Evolutionary conservation across 2,797 vertebrate genomes (phyloP).

Genomic region (Lates japonicus): DNA sequence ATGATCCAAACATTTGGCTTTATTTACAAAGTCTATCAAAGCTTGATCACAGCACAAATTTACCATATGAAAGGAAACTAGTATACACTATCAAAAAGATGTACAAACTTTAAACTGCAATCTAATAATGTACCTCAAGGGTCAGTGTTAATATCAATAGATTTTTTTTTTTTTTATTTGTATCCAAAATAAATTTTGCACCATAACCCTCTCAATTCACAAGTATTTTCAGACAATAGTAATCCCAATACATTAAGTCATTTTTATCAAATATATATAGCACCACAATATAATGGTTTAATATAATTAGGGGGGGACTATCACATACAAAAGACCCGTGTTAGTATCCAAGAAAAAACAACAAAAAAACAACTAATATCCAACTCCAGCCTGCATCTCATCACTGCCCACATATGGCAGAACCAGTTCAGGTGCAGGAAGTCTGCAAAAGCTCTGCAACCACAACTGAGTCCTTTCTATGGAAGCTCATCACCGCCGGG

Average conservation of each 20-base stretch:
- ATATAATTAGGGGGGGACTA: conserved; percentile 81
- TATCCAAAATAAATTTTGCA: conserved; percentile 97
- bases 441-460: background rate
- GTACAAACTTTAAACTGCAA: conserved; percentile 96
- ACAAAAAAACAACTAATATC: conserved; percentile 37
- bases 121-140: conserved; percentile 90
- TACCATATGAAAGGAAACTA: conserved; percentile 95
- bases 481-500: conserved; percentile 30
- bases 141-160: conserved; percentile 88
- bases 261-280: conserved; percentile 96
- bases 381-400: conserved; percentile 35
- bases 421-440: conserved; percentile 12
- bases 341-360: conserved; percentile 92
- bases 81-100: conserved; percentile 91
- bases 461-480: background rate
- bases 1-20: conserved; percentile 89
- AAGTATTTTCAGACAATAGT: conserved; percentile 96
- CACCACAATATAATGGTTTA: conserved; percentile 97
- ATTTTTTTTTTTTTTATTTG: conserved; percentile 84
- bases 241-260: conserved; percentile 93
- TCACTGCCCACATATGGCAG: conserved; percentile 20
- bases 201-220: conserved; percentile 87
- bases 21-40: conserved; percentile 95
- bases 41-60: conserved; percentile 91
- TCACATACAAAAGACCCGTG: conserved; percentile 98